Evolutionary conservation across 2,888 invertebrate genomes (phyloP).

Genomic region (Fissipunctia ypsillon): DNA sequence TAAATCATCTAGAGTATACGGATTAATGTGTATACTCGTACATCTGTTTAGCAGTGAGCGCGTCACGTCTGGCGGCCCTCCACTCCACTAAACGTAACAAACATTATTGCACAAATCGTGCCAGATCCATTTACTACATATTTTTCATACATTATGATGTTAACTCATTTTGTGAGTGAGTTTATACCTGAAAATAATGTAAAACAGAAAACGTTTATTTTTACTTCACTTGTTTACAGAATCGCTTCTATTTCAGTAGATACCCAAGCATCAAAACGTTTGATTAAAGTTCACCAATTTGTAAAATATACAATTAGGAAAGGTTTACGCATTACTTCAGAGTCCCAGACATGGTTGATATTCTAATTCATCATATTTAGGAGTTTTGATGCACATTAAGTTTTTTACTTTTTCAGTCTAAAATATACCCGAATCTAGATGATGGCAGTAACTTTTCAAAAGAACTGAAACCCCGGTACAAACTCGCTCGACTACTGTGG

Average conservation of each 20-base stretch:
- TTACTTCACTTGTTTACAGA: constrained; percentile 53
- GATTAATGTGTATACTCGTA: constrained; percentile 54
- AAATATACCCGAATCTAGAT: background rate
- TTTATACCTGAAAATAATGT: constrained; percentile 49
- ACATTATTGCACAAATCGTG: constrained; percentile 65
- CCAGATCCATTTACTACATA: constrained; percentile 62
- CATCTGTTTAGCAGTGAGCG: constrained; percentile 49
- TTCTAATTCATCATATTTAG: constrained; percentile 6
- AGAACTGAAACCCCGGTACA: background rate
- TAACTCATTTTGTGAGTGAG: constrained; percentile 44
- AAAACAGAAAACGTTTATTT: constrained; percentile 47
- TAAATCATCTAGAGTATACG: constrained; percentile 58
- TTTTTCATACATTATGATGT: constrained; percentile 61
- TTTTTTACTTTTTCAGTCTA: background rate
- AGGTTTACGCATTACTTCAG: constrained; percentile 11
- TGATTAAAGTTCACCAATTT: constrained; percentile 37
- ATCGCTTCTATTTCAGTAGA: constrained; percentile 51
- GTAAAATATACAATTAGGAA: constrained; percentile 25
- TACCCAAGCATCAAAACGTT: constrained; percentile 28
- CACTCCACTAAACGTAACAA: constrained; percentile 44
- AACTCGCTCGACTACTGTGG: no score
- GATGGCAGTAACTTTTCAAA: background rate
- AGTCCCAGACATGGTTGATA: constrained; percentile 1
- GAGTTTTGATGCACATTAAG: background rate
- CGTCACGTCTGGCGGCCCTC: constrained; percentile 63